phyloP scores from a whole-genome alignment of 1,140 invertebrate species.

The Achroia grisella region DNA sequence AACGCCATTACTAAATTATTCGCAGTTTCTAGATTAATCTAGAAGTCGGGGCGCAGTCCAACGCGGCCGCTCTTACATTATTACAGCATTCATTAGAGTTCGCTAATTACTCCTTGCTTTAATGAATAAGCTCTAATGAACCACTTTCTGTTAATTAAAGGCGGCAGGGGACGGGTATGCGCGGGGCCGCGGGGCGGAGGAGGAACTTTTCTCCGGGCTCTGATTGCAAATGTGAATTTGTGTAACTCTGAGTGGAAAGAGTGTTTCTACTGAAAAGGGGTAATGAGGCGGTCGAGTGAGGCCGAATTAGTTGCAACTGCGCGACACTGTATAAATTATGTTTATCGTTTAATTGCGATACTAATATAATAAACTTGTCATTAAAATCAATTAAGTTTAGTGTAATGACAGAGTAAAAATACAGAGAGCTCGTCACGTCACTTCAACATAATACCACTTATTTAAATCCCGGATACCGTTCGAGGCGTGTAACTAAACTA shows the following conservation, averaged over 20 bases:
- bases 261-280: conserved; percentile 67
- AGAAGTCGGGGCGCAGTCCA: conserved; percentile 62
- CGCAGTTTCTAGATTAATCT: conserved; percentile 70
- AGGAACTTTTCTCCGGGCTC: conserved; percentile 67
- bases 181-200: conserved; percentile 16
- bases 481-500: no score
- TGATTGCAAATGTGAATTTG: conserved; percentile 74
- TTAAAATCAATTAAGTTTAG: no score
- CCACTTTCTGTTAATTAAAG: conserved; percentile 91
- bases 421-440: no score
- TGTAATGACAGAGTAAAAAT: no score
- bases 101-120: conserved; percentile 90
- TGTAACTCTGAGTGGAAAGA: conserved; percentile 67
- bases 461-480: no score
- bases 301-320: conserved; percentile 61
- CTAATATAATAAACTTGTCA: no score
- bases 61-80: conserved; percentile 74
- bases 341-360: no score
- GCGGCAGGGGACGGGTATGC: conserved; percentile 64
- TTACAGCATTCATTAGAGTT: conserved; percentile 84
- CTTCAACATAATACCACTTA: no score
- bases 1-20: conserved; percentile 71
- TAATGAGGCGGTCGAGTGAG: conserved; percentile 62
- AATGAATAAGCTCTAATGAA: conserved; percentile 91
- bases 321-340: no score